Conservation (phyloP, 2,797 vertebrate species). For the Myripristis jacobus region DNA sequence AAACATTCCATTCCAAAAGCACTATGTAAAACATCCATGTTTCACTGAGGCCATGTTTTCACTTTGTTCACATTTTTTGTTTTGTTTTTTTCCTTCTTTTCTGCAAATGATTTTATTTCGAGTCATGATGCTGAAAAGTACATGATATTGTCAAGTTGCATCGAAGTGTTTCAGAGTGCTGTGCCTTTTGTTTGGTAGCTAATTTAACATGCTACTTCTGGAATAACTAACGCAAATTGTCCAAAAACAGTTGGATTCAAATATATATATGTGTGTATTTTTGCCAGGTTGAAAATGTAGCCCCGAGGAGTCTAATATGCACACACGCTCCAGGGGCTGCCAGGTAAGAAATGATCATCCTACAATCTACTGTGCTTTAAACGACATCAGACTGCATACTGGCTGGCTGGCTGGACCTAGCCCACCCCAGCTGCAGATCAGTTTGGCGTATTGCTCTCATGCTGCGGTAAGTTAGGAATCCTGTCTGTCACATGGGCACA, state of each 20-base stretch:
- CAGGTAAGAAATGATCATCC: conserved; percentile 19
- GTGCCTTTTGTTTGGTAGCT: conserved; percentile 8
- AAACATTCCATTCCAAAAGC: conserved; percentile 45
- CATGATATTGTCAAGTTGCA: conserved; percentile 15
- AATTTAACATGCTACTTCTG: conserved; percentile 35
- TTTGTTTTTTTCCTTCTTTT: neutral
- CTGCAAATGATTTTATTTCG: conserved; percentile 34
- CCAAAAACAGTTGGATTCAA: conserved; percentile 33
- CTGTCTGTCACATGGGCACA: conserved; percentile 46
- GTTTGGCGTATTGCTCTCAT: conserved; percentile 36
- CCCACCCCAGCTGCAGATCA: conserved; percentile 25
- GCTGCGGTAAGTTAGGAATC: conserved; percentile 37
- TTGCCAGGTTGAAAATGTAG: conserved; percentile 14
- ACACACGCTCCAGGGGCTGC: conserved; percentile 27
- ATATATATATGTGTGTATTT: neutral
- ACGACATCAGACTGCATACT: conserved; percentile 35
- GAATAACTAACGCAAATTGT: conserved; percentile 30
- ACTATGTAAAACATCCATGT: conserved; percentile 17
- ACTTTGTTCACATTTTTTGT: neutral
- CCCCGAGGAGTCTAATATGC: conserved; percentile 11
- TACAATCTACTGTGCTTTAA: conserved; percentile 67
- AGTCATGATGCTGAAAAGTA: neutral
- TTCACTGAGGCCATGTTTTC: conserved; percentile 13
- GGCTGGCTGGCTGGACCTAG: conserved; percentile 15
- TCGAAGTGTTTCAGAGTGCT: conserved; percentile 7